Evolutionary conservation across 1,140 invertebrate species (phyloP), one percentile per base, ranked within the genome.

Genomic region (Oedothorax gibbosus): DNA sequence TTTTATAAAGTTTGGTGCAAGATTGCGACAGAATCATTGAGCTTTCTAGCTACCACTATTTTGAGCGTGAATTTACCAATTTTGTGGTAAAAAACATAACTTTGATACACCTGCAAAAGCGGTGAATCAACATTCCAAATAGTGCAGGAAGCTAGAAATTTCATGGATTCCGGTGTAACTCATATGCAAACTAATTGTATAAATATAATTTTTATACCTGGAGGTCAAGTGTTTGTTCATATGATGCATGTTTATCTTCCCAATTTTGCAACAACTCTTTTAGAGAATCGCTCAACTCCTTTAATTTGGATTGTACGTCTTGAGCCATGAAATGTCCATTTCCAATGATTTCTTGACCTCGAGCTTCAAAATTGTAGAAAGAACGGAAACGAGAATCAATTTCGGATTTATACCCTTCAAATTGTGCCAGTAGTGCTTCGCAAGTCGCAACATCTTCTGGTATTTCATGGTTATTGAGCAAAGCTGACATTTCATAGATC

Each of bases 401-500:
- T 91, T 99, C 97, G 0, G 94, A 93, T 85, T 94, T 93, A 88
- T 97, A 94, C 88, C 98, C 96, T 83, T 93, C 93, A 89, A 98
- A 97, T 8, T 95, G 91, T 14, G 93, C 93, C 21, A 96, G 91
- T 0, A 98, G 90, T 0, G 94, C 91, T 90, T 98, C 96, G 0
- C 96, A 96, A 6, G 94, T 95, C 0, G 93, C 91, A 14, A 97
- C 95, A 89, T 97, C 96, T 18, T 75, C 93, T 6, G 95, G 94
- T 66, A 98, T 90, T 0, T 97, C 95, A 14, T 62, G 75, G 0
- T 96, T 94, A 0, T 96, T 98, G 6, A 98, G 95, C 88, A 96
- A 95, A 0, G 96, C 96, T 50, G 97, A 90, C 92, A 97, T 96
- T 90, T 97, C 96, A 88, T 95, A 97, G 53, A 96, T 95, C 96